Evolutionary conservation across 1,140 invertebrate genomes (phyloP), one percentile per base, ranked within the genome.

Genomic region (Amphibalanus amphitrite): DNA sequence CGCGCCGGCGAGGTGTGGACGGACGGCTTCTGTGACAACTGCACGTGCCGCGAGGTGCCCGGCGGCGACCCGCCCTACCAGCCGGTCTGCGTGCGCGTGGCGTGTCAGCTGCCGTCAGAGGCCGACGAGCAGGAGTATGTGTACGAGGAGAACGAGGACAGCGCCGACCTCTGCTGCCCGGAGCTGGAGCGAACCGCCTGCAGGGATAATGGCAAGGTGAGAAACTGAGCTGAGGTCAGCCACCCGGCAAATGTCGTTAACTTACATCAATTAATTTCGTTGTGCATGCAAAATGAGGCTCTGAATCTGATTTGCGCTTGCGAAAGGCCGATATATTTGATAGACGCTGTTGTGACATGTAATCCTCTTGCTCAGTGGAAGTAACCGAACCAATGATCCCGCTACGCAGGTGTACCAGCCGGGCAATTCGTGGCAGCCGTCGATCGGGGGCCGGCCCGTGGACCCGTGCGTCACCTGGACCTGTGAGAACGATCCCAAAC

Each of bases 11-110:
- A 85, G 23, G 82, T 78, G 1, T 90, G 88, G 88, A 75, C 82
- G 73, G 88, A 90, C 76, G 88, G 87, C 0, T 85, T 86, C 3
- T 90, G 88, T 74, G 83, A 83, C 25, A 79, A 79, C 4, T 90
- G 89, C 75, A 78, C 79, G 28, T 89, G 88, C 76, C 79, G 80
- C 70, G 69, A 76, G 47, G 72, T 75, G 0, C 71, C 77, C 33
- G 75, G 74, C 29, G 74, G 71, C 25, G 30, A 67, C 40, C 72
- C 74, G 75, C 80, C 1, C 75, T 77, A 59, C 75, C 81, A 17
- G 77, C 82, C 26, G 76, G 79, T 3, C 73, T 73, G 83, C 86
- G 74, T 87, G 84, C 77, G 82, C 85, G 28, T 70, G 72, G 73
- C 69, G 8, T 76, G 73, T 69, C 29, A 70, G 26, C 64, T 10